A percentile compares a stretch with the other conserved stretches of the same genome.
Conservation (phyloP, 2,888 invertebrate genomes). For the Lycia hirtaria region DNA sequence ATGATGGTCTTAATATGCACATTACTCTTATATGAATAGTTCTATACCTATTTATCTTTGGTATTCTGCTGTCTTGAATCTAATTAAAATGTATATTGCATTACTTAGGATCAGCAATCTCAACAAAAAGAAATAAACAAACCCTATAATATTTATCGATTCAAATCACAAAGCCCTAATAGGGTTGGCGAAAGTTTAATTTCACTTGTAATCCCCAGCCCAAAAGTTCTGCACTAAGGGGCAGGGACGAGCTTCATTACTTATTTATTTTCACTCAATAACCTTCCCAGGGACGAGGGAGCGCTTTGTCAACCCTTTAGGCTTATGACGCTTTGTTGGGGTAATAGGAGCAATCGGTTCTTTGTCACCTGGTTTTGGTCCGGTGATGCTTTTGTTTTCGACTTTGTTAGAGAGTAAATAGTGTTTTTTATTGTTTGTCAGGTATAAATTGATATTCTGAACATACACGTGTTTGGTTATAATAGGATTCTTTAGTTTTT, state of each 20-base stretch:
- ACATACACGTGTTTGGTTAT: not conserved
- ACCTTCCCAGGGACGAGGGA: constrained; percentile 48
- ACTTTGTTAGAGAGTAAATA: not conserved
- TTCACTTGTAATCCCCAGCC: constrained; percentile 46
- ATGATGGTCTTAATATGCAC: too few species aligned
- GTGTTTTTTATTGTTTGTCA: not conserved
- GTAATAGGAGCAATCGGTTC: constrained; percentile 25
- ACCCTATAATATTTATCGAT: constrained; percentile 19
- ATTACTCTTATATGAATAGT: too few species aligned
- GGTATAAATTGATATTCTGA: not conserved
- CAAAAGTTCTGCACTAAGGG: constrained; percentile 49
- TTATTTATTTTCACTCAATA: constrained; percentile 78
- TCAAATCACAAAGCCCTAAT: constrained; percentile 32
- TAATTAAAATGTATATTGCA: not conserved
- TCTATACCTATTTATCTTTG: too few species aligned
- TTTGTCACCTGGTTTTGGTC: constrained; percentile 17
- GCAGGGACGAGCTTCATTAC: constrained; percentile 59
- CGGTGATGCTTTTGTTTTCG: not conserved
- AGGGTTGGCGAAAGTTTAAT: constrained; percentile 38
- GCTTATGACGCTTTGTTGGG: constrained; percentile 44
- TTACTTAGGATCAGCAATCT: not conserved
- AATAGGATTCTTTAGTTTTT: not conserved
- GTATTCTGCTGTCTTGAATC: too few species aligned
- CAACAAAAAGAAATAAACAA: constrained; percentile 4
- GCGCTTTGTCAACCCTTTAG: constrained; percentile 58